phyloP scores from a whole-genome alignment of 2,888 invertebrate species.

The Mythimna loreyi region DNA sequence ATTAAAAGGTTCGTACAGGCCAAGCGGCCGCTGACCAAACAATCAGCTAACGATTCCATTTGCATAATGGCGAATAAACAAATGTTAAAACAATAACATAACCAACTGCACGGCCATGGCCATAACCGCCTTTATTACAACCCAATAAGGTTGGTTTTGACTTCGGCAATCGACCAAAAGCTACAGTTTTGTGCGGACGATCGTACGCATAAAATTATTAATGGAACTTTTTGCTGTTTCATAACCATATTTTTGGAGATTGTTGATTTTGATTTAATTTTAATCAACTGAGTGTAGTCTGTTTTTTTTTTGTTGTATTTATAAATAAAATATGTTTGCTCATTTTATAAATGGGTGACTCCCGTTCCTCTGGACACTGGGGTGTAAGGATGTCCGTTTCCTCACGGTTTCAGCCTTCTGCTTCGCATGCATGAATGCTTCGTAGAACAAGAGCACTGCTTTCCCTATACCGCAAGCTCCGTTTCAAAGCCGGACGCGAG shows the following conservation, averaged over 20 bases:
- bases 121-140: background rate
- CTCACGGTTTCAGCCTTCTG: too few relatives aligned
- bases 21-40: conserved; percentile 32
- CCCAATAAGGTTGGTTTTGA: background rate
- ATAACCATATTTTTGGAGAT: conserved; percentile 12
- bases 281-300: conserved; percentile 10
- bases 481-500: too few relatives aligned
- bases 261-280: conserved; percentile 25
- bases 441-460: too few relatives aligned
- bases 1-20: conserved; percentile 33
- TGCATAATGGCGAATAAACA: conserved; percentile 53
- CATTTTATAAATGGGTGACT: too few relatives aligned
- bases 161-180: background rate
- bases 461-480: too few relatives aligned
- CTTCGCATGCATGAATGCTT: too few relatives aligned
- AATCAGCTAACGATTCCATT: conserved; percentile 51
- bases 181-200: background rate
- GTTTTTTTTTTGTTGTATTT: background rate
- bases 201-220: conserved; percentile 9
- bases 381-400: too few relatives aligned
- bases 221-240: conserved; percentile 17
- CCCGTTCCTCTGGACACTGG: too few relatives aligned
- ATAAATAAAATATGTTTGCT: background rate
- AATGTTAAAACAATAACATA: conserved; percentile 37
- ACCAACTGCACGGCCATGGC: background rate